phyloP scores from a whole-genome alignment of 2,113 vertebrate genomes.

The Nyctibius bracteatus region DNA sequence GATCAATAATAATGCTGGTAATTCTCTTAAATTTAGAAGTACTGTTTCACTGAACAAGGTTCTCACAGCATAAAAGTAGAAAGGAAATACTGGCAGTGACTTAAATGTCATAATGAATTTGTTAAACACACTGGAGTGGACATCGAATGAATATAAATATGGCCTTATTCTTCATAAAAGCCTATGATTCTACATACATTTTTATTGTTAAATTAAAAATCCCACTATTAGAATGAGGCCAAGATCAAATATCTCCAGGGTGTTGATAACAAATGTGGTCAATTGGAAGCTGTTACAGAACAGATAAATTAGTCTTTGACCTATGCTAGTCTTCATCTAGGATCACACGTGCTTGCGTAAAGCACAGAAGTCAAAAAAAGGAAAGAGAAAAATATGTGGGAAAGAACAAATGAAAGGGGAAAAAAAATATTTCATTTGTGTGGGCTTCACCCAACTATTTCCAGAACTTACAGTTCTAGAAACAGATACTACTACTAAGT shows the following conservation, averaged over 20 bases:
- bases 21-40: not conserved
- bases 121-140: not conserved
- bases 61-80: not conserved
- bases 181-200: not conserved
- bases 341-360: not conserved
- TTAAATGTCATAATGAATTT: not conserved
- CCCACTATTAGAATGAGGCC: not conserved
- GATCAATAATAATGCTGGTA: not conserved
- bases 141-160: not conserved
- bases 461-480: not conserved
- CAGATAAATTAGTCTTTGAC: not conserved
- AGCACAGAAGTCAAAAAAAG: not conserved
- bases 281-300: not conserved
- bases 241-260: not conserved
- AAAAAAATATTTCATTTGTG: not conserved
- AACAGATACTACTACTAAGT: not conserved
- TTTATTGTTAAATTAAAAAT: not conserved
- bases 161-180: not conserved
- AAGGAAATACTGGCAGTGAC: not conserved
- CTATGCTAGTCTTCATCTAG: not conserved
- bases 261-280: not conserved
- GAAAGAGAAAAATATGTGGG: not conserved
- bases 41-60: not conserved
- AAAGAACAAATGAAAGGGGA: not conserved
- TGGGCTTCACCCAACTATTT: not conserved